Evolutionary conservation across 2,888 invertebrate species (phyloP).

Genomic region (Leptopilina syphax): DNA sequence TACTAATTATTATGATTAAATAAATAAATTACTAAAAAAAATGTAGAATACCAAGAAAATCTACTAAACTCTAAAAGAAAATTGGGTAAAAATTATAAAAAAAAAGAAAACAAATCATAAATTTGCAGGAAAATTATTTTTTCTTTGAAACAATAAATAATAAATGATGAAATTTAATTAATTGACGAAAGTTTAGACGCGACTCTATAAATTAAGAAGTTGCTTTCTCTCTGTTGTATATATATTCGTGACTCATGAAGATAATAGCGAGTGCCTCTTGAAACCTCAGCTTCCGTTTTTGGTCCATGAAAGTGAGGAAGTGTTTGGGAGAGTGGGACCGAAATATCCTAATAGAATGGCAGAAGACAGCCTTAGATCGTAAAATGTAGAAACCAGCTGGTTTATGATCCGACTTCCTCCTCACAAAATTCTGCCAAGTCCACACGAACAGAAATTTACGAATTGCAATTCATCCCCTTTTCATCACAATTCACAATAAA

Average conservation of each 20-base stretch:
- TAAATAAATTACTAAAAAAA: too few relatives aligned
- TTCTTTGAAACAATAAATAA: too few relatives aligned
- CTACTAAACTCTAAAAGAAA: too few relatives aligned
- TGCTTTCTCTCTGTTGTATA: not conserved
- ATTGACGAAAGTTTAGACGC: not conserved
- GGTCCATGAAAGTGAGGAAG: conserved; percentile 18
- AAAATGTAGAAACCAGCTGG: conserved; percentile 53
- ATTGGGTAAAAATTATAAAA: too few relatives aligned
- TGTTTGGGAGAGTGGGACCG: not conserved
- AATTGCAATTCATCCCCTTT: not conserved
- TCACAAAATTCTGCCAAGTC: conserved; percentile 48
- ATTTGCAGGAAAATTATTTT: too few relatives aligned
- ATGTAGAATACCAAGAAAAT: too few relatives aligned
- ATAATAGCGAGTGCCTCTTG: conserved; percentile 30
- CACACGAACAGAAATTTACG: conserved; percentile 47
- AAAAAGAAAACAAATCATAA: too few relatives aligned
- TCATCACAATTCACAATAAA: too few relatives aligned
- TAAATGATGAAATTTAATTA: not conserved
- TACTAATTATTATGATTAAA: too few relatives aligned
- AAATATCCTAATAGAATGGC: conserved; percentile 45
- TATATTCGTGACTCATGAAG: conserved; percentile 4
- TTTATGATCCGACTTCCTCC: conserved; percentile 51
- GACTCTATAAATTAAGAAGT: not conserved
- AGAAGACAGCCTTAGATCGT: conserved; percentile 49
- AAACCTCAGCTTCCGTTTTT: conserved; percentile 34